phyloP scores from a whole-genome alignment of 2,113 vertebrate species.

The Leptobrachium ailaonicum region DNA sequence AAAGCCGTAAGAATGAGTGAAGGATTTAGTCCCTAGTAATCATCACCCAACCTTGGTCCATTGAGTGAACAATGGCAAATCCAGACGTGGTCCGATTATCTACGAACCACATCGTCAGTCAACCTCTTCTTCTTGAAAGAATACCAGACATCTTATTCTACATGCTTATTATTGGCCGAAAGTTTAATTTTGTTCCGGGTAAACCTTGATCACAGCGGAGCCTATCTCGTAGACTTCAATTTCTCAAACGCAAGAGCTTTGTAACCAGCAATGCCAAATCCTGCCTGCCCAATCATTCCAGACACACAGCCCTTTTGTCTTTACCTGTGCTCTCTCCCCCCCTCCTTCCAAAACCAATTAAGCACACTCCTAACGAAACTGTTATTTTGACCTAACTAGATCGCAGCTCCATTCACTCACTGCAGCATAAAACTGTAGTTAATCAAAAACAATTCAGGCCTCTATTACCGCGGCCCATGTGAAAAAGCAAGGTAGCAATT shows the following conservation, averaged over 20 bases:
- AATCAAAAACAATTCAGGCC: conserved; percentile 49
- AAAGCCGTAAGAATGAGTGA: no score
- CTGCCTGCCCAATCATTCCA: not conserved
- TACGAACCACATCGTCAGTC: no score
- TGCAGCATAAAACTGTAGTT: conserved; percentile 41
- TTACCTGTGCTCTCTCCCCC: conserved; percentile 12
- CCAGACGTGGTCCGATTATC: no score
- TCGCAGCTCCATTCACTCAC: conserved; percentile 28
- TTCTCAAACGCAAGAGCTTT: not conserved
- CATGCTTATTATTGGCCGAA: no score
- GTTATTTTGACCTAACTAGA: conserved; percentile 45
- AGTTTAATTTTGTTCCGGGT: no score
- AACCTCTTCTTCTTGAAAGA: no score
- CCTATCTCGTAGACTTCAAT: not conserved
- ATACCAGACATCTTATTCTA: no score
- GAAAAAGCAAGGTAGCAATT: conserved; percentile 47
- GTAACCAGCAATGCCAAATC: not conserved
- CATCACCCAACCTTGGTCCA: no score
- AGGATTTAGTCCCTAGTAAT: no score
- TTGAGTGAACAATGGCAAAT: no score
- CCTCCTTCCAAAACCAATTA: conserved; percentile 36
- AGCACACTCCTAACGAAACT: conserved; percentile 44
- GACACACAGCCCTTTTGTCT: not conserved
- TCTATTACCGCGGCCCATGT: conserved; percentile 40
- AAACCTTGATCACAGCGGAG: no score